Base-by-base conservation (phyloP, 64 coral and sea anemone genomes). In the Dendrophyllia cribrosa region DNA sequence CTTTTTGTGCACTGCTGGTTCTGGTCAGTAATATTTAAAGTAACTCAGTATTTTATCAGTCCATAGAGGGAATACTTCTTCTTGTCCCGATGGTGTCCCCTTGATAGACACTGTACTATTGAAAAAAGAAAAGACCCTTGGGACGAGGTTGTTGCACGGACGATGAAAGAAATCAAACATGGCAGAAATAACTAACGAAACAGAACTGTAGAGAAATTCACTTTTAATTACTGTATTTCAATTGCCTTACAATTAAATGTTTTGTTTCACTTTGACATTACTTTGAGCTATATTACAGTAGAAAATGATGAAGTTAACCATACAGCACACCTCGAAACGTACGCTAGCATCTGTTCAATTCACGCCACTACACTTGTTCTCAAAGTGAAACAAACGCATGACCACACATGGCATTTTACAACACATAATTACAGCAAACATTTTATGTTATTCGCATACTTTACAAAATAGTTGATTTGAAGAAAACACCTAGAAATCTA, bases 401-500 rank as follows among this genome's bases (percentile, higher is more conserved):
- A 26, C 23, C 23, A 25, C 23, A 5, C 23, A 69, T 23, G 12
- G 70, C 55, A 72, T 13, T 34, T 24, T 3, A 14, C 26, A 72
- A 14, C 34, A 72, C 34, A 11, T 44, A 44, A 45, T 45, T 72
- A 43, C 70, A 72, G 12, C 26, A 72, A 72, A 72, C 45, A 72
- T 44, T 72, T 44, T 34, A 45, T 34, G 34, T 34, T 34, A 34
- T 34, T 34, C 21, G 1, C 6, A 9, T 45, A 34, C 45, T 14
- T 13, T 72, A 72, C 70, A 72, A 44, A 72, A 72, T 72, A 72
- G 70, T 72, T 72, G 26, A 72, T 72, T 14, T 45, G 21, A 12
- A 58, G 13, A 58, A 58, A 58, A 13, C 55, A 58, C 55, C 34
- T 34, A 34, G 34, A 34, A 34, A 34, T 34, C 34, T 34, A 34